These are phyloP conservation scores for Drosophila jambulina DNA, from an alignment of 1,140 invertebrate species.

Conservation along the genomic window DNA sequence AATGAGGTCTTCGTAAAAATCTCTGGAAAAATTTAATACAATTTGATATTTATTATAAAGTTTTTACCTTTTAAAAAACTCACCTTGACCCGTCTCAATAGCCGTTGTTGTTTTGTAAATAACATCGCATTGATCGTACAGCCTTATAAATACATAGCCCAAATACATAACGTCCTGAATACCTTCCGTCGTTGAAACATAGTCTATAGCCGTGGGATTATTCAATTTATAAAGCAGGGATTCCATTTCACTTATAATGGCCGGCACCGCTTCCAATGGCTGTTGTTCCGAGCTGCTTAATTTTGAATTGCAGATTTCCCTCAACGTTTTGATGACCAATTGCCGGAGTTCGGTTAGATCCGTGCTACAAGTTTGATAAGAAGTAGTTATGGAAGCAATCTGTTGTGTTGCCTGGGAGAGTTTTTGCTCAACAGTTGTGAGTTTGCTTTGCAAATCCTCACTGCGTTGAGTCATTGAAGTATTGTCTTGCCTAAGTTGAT, in stretches of 20 bases:
- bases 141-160: slow-evolving; percentile 60
- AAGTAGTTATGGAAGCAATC: slow-evolving; percentile 32
- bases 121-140: slow-evolving; percentile 71
- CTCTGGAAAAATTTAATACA: slow-evolving; percentile 33
- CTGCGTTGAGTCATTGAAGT: slow-evolving; percentile 2
- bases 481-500: slow-evolving; percentile 36
- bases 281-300: slow-evolving; percentile 50
- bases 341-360: slow-evolving; percentile 42
- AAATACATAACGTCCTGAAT: slow-evolving; percentile 57
- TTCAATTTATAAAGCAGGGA: slow-evolving; percentile 49
- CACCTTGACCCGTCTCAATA: slow-evolving; percentile 71
- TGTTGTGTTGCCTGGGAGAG: slow-evolving; percentile 42
- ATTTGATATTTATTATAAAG: not conserved
- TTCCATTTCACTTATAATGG: slow-evolving; percentile 88
- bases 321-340: slow-evolving; percentile 58
- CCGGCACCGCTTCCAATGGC: slow-evolving; percentile 80
- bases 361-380: slow-evolving; percentile 30
- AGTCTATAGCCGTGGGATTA: slow-evolving; percentile 12
- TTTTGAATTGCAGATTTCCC: slow-evolving; percentile 64
- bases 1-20: slow-evolving; percentile 55
- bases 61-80: not conserved
- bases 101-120: slow-evolving; percentile 68
- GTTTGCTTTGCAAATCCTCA: slow-evolving; percentile 49
- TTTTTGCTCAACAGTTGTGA: slow-evolving; percentile 34
- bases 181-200: slow-evolving; percentile 30